These are phyloP conservation scores for Babyrousa celebensis DNA, from an alignment of 2,797 vertebrate species.

Conservation along the genomic window DNA sequence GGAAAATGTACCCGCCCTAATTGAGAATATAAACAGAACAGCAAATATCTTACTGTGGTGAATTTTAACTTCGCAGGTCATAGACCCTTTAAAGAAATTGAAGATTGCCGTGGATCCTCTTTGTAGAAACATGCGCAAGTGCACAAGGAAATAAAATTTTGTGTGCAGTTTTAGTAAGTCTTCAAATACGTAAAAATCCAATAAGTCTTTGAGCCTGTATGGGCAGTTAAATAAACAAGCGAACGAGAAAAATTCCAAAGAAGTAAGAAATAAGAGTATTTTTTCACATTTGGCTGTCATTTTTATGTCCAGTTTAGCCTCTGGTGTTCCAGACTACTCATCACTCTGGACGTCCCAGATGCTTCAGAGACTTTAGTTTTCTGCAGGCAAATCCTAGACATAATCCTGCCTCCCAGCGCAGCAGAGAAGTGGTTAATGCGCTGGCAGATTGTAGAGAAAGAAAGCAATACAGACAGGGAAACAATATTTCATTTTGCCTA, in stretches of 20 bases:
- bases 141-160: not conserved
- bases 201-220: not conserved
- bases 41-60: not conserved
- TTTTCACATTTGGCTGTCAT: not conserved
- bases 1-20: not conserved
- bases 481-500: constrained; percentile 85
- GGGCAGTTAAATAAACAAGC: constrained; percentile 22
- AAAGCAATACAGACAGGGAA: constrained; percentile 75
- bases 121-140: not conserved
- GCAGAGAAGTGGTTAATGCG: constrained; percentile 81
- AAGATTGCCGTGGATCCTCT: not conserved
- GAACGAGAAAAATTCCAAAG: not conserved
- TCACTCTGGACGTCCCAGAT: not conserved
- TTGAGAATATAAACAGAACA: constrained; percentile 15
- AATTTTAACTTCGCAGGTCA: not conserved
- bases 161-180: not conserved
- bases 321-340: not conserved
- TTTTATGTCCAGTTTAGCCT: constrained; percentile 40
- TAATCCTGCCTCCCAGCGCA: not conserved
- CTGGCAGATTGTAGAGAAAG: not conserved
- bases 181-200: constrained; percentile 35
- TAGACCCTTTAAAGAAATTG: not conserved
- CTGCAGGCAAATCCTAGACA: not conserved
- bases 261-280: not conserved
- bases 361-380: not conserved